Evolutionary conservation across 2,888 invertebrate genomes (phyloP).

Genomic region (Chymomyza amoena): DNA sequence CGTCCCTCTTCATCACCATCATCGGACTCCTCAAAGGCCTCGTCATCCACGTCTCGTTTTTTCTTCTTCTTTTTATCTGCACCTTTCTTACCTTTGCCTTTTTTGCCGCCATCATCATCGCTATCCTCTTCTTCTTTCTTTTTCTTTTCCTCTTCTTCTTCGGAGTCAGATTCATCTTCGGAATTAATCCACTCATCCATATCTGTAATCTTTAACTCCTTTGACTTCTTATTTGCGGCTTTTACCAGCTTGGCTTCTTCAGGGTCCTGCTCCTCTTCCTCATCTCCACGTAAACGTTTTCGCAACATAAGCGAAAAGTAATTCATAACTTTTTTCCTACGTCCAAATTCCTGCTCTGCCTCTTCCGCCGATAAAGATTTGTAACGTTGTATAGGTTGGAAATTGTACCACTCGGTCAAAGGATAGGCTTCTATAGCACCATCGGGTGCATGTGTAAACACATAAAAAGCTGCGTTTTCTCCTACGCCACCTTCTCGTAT

Average conservation of each 20-base stretch:
- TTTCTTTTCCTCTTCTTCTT: slow-evolving; percentile 84
- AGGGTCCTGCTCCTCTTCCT: slow-evolving; percentile 83
- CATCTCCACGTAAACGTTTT: slow-evolving; percentile 88
- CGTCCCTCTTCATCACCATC: slow-evolving; percentile 98
- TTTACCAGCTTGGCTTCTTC: slow-evolving; percentile 84
- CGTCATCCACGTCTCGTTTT: slow-evolving; percentile 90
- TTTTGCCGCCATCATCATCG: slow-evolving; percentile 81
- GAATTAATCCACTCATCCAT: slow-evolving; percentile 95
- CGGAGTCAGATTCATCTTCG: slow-evolving; percentile 88
- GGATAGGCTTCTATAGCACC: slow-evolving; percentile 98
- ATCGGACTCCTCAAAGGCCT: slow-evolving; percentile 97
- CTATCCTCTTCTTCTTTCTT: slow-evolving; percentile 84
- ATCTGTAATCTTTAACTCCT: slow-evolving; percentile 91
- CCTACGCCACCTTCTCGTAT: slow-evolving; percentile 97
- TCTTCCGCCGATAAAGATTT: slow-evolving; percentile 98
- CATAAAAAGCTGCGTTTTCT: slow-evolving; percentile 98
- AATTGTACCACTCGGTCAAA: slow-evolving; percentile 91
- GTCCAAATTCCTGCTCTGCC: slow-evolving; percentile 97
- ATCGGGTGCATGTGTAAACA: slow-evolving; percentile 97
- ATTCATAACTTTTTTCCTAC: slow-evolving; percentile 97
- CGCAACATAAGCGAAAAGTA: slow-evolving; percentile 96
- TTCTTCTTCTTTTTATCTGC: slow-evolving; percentile 83
- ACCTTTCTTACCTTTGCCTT: slow-evolving; percentile 83
- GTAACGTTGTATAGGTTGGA: slow-evolving; percentile 82
- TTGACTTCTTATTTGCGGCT: slow-evolving; percentile 78